Evolutionary conservation across 2,113 vertebrate genomes (phyloP).

Genomic region (Eulemur macaco): DNA sequence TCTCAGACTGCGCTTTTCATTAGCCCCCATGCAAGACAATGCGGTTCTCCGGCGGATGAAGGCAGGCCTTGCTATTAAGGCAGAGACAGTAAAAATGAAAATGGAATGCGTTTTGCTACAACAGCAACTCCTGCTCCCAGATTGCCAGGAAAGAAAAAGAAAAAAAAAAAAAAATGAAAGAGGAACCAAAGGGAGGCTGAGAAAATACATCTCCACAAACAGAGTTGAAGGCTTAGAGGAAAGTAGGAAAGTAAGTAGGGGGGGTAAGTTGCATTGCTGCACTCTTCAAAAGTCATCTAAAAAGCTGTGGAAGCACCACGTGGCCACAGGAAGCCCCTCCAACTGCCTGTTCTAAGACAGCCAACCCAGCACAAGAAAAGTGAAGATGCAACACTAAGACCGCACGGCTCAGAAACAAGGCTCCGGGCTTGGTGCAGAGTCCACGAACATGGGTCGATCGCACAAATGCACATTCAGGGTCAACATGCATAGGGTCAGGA

Average conservation of each 20-base stretch:
- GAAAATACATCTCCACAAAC: background rate
- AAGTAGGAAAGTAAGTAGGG: background rate
- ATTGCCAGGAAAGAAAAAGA: background rate
- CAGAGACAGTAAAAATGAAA: constrained; percentile 70
- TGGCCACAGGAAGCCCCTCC: background rate
- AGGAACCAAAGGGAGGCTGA: background rate
- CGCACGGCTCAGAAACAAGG: background rate
- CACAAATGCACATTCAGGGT: background rate
- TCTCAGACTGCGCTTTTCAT: constrained; percentile 53
- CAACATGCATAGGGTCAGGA: background rate
- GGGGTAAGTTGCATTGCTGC: background rate
- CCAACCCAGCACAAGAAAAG: background rate
- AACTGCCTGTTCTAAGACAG: background rate
- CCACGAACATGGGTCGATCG: background rate
- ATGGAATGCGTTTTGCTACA: constrained; percentile 66
- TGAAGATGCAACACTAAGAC: accelerated
- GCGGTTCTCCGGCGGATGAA: constrained; percentile 44
- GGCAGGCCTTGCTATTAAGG: constrained; percentile 65
- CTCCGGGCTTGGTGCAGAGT: background rate
- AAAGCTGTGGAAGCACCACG: background rate
- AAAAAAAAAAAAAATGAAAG: background rate
- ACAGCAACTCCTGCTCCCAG: constrained; percentile 55
- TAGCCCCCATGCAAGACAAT: constrained; percentile 64
- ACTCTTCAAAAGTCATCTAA: background rate
- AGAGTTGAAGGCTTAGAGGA: background rate